These are phyloP conservation scores for Paratilapia polleni DNA, from an alignment of 2,113 vertebrate species.

Conservation along the genomic window DNA sequence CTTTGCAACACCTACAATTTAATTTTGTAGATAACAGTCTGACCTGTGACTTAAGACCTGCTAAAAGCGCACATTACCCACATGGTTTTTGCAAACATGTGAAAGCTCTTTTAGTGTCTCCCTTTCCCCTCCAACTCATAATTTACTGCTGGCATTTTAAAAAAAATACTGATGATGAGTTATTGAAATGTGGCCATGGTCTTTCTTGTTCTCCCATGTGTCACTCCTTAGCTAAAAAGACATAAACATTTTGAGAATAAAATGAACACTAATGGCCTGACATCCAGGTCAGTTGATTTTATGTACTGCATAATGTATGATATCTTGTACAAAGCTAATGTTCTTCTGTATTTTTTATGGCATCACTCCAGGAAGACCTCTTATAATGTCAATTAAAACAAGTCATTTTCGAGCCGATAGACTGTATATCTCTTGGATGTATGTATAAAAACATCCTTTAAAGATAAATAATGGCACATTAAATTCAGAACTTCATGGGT, in stretches of 20 bases:
- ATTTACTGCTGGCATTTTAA: not conserved
- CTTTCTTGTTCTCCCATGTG: not conserved
- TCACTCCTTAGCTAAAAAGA: not conserved
- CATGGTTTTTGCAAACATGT: not conserved
- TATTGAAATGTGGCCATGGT: not conserved
- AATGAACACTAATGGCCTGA: not conserved
- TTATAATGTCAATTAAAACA: not conserved
- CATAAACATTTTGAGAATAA: not conserved
- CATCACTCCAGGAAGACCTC: not conserved
- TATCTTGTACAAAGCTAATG: slow-evolving; percentile 63
- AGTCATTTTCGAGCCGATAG: not conserved
- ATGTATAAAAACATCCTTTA: not conserved
- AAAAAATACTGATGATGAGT: not conserved
- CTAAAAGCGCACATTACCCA: not conserved
- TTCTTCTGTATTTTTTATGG: slow-evolving; percentile 30
- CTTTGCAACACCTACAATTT: not conserved
- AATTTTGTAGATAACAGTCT: not conserved
- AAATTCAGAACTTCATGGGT: not conserved
- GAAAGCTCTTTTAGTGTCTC: not conserved
- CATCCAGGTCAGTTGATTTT: not conserved
- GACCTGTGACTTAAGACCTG: not conserved
- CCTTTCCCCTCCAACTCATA: not conserved
- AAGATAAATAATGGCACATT: not conserved
- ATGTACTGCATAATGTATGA: slow-evolving; percentile 54
- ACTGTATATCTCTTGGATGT: slow-evolving; percentile 8